These are phyloP conservation scores for Gnatocerus cornutus DNA, from an alignment of 2,888 invertebrate genomes.

Conservation along the genomic window DNA sequence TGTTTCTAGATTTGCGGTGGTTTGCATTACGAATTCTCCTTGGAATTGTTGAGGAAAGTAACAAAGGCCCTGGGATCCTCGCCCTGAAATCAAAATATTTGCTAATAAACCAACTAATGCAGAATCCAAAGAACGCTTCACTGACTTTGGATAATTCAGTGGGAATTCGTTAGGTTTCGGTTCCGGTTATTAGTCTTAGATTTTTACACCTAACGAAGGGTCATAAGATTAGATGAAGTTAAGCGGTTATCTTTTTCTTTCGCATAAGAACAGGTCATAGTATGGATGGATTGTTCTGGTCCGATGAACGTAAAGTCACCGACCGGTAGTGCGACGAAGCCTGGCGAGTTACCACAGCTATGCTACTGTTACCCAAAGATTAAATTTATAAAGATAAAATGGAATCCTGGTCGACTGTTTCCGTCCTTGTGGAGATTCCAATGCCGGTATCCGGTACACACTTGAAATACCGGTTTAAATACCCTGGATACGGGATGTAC, in stretches of 20 bases:
- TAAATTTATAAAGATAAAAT: too few species aligned
- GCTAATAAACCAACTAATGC: slow-evolving; percentile 26
- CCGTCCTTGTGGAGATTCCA: slow-evolving; percentile 55
- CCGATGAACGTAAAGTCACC: slow-evolving; percentile 65
- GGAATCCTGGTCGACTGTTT: slow-evolving; percentile 49
- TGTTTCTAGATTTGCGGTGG: slow-evolving; percentile 69
- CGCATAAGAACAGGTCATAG: slow-evolving; percentile 57
- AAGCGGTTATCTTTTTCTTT: slow-evolving; percentile 39
- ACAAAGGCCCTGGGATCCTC: slow-evolving; percentile 70
- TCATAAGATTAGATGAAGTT: slow-evolving; percentile 38
- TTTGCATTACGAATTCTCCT: slow-evolving; percentile 78
- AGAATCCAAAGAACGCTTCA: slow-evolving; percentile 47
- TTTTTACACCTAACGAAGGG: slow-evolving; percentile 37
- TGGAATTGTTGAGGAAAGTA: slow-evolving; percentile 79
- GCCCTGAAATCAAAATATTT: slow-evolving; percentile 53
- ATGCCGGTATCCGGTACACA: slow-evolving; percentile 45
- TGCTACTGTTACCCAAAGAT: slow-evolving; percentile 44
- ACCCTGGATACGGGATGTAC: slow-evolving; percentile 33
- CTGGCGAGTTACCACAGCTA: slow-evolving; percentile 62
- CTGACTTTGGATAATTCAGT: slow-evolving; percentile 34
- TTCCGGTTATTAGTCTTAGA: slow-evolving; percentile 39
- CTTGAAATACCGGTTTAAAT: slow-evolving; percentile 40
- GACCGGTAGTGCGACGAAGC: slow-evolving; percentile 66
- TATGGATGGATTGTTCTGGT: slow-evolving; percentile 63
- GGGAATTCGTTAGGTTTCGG: slow-evolving; percentile 36